phyloP scores from a whole-genome alignment of 2,113 vertebrate species.

The Vulpes vulpes region DNA sequence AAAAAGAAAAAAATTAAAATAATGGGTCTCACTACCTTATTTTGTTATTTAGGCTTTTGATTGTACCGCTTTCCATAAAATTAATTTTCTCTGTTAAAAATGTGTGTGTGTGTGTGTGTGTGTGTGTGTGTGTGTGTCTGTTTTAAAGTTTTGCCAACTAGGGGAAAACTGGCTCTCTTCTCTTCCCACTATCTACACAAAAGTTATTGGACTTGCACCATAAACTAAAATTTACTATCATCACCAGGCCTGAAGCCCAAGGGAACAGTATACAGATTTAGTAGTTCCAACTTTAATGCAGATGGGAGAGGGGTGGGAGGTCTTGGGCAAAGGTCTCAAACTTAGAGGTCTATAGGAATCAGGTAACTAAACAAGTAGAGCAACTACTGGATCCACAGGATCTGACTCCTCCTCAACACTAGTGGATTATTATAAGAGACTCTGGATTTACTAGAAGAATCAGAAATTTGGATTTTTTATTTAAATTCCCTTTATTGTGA shows the following conservation, averaged over 20 bases:
- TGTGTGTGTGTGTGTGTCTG: not conserved
- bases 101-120: not conserved
- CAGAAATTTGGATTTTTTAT: not conserved
- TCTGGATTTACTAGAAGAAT: not conserved
- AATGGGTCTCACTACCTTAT: not conserved
- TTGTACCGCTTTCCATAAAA: not conserved
- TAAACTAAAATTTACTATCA: not conserved
- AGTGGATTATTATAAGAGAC: not conserved
- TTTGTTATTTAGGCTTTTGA: not conserved
- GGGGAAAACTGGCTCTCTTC: not conserved
- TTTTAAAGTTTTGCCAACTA: not conserved
- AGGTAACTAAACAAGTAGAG: not conserved
- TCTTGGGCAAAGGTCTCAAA: not conserved
- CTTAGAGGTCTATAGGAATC: not conserved
- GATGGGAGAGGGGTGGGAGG: not conserved
- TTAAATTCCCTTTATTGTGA: not conserved
- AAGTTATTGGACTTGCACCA: not conserved
- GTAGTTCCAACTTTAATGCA: not conserved
- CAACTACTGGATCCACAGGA: not conserved
- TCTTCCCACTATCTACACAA: not conserved
- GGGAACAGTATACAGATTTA: not conserved
- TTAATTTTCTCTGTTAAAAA: not conserved
- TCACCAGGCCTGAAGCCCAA: not conserved
- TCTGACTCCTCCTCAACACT: not conserved
- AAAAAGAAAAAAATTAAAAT: not conserved